A percentile compares a stretch with the other conserved stretches of the same genome.
Evolutionary conservation across 2,797 vertebrate species (phyloP).

Genomic region (Gallinago nigripennis): DNA sequence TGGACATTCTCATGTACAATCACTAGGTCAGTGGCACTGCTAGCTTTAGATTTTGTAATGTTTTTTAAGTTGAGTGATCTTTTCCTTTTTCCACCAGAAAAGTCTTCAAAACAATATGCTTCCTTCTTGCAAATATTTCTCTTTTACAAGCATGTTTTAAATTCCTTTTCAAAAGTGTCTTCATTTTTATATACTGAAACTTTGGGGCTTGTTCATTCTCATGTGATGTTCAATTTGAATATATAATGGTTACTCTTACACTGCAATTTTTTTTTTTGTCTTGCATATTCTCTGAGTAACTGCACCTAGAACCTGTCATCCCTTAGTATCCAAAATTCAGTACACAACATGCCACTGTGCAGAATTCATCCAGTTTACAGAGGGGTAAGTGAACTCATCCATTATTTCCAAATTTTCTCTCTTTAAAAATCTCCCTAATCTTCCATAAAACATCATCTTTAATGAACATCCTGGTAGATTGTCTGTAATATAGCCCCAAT

Average conservation of each 20-base stretch:
- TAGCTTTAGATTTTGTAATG: not conserved
- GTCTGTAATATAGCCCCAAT: not conserved
- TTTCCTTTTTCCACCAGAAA: not conserved
- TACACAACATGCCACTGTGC: not conserved
- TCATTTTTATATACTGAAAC: not conserved
- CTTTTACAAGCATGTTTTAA: not conserved
- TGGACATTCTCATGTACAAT: not conserved
- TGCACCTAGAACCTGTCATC: not conserved
- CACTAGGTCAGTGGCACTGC: no score
- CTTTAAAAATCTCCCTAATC: not conserved
- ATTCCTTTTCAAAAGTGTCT: not conserved
- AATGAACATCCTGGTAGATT: not conserved
- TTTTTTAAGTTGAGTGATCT: not conserved
- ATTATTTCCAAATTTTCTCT: not conserved
- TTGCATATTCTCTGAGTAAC: not conserved
- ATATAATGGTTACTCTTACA: not conserved
- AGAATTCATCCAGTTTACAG: not conserved
- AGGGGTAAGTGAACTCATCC: not conserved
- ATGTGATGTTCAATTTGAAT: not conserved
- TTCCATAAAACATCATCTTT: not conserved
- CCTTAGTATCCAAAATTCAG: not conserved
- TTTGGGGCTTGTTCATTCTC: not conserved
- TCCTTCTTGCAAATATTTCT: not conserved
- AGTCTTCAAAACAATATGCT: not conserved
- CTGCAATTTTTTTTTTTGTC: not conserved